Evolutionary conservation across 2,113 vertebrate genomes (phyloP), one percentile per base, ranked within the genome.

Genomic region (Pygathrix nemaeus): DNA sequence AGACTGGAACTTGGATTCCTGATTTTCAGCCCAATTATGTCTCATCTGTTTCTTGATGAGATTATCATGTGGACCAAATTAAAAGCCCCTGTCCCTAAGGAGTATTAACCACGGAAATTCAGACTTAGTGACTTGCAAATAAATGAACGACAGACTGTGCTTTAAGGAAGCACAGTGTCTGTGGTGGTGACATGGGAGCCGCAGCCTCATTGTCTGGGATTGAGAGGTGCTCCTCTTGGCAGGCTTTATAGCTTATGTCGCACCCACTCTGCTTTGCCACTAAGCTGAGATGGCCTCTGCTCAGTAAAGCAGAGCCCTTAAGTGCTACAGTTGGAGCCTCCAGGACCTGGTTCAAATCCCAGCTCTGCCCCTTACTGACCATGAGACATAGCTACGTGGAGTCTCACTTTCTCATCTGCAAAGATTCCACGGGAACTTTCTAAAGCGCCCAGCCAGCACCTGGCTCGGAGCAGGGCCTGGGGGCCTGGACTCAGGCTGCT

Each of bases 331-430:
- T 18, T 48, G 21, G 84, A 48, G 75, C 90, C 80, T 88, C 88
- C 11, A 45, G 82, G 40, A 30, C 64, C 64, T 61, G 50, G 43
- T 11, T 70, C 45, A 27, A 3, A 80, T 76, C 59, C 85, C 40
- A 23, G n/a, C 9, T 23, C 52, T 64, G 7, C 18, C 70, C 23
- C 35, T 75, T 21, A 11, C 50, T 17, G 3, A 43, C 20, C 35
- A 1, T 13, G n/a, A 0, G 16, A 17, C 8, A 1, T 1, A 16
- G 38, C 35, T 23, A 5, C 0, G 0, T 9, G 9, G 30, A 16
- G 27, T 78, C 82, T 78, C 43, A 2, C 55, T 72, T 90, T 48
- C 75, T 79, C 6, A 6, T 61, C 30, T 45, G 5, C 0, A 10
- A n/a, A 70, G 80, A 43, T 30, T 59, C 40, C 1, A 0, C 6